Percentiles rank a stretch among this genome's conserved stretches.
These are phyloP conservation scores for Oscheius sp. DNA, from an alignment of 2,888 invertebrate genomes.

Conservation along the genomic window DNA sequence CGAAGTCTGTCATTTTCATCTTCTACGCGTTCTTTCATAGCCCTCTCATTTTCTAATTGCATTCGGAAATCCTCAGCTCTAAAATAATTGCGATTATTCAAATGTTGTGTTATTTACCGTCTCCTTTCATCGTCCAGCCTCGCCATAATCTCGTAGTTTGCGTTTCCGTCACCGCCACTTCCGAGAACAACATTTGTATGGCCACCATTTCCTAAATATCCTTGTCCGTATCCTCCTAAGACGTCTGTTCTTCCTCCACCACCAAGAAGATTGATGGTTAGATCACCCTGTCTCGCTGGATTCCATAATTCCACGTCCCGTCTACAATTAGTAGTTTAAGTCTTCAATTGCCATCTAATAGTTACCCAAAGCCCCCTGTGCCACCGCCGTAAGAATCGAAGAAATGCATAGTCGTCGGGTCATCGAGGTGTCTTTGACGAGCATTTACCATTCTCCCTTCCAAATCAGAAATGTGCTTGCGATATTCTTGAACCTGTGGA, in stretches of 20 bases:
- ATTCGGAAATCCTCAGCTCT: slow-evolving; percentile 65
- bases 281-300: slow-evolving; percentile 32
- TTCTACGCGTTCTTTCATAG: slow-evolving; percentile 59
- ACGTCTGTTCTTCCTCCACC: slow-evolving; percentile 33
- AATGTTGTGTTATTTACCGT: slow-evolving; percentile 36
- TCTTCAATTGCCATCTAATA: slow-evolving; percentile 5
- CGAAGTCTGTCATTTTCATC: slow-evolving; percentile 64
- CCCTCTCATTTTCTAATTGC: slow-evolving; percentile 66
- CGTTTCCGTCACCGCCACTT: slow-evolving; percentile 61
- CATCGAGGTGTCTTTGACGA: slow-evolving; percentile 47
- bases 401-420: slow-evolving; percentile 41
- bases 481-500: slow-evolving; percentile 64
- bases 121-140: slow-evolving; percentile 67
- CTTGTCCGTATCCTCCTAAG: slow-evolving; percentile 25
- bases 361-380: slow-evolving; percentile 15
- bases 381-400: slow-evolving; percentile 30
- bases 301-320: slow-evolving; percentile 33
- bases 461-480: slow-evolving; percentile 67
- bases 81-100: slow-evolving; percentile 15
- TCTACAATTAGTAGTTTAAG: slow-evolving; percentile 21
- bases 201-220: slow-evolving; percentile 33
- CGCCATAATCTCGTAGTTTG: slow-evolving; percentile 65
- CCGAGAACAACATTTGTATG: slow-evolving; percentile 18
- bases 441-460: slow-evolving; percentile 60
- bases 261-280: slow-evolving; percentile 20